These are phyloP conservation scores for Lepus oiostolus DNA, from an alignment of 2,797 vertebrate species.

Conservation along the genomic window DNA sequence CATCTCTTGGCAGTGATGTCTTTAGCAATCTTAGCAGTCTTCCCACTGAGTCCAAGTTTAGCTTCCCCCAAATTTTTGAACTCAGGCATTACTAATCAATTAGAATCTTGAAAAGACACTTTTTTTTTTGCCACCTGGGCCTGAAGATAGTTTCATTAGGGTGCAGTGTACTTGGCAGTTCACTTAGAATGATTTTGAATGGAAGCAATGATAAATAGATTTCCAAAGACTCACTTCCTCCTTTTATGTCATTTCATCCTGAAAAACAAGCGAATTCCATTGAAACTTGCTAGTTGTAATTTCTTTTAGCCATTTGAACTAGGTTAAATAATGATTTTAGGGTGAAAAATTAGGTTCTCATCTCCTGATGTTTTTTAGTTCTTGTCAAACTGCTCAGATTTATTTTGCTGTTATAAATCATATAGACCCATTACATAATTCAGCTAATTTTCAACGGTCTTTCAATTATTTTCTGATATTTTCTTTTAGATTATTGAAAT, in stretches of 20 bases:
- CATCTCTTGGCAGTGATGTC: not conserved
- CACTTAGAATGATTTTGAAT: conserved; percentile 52
- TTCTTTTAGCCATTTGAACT: conserved; percentile 50
- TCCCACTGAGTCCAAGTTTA: not conserved
- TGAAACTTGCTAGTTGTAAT: conserved; percentile 19
- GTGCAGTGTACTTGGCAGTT: conserved; percentile 1
- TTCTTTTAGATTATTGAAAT: conserved; percentile 66
- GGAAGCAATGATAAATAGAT: not conserved
- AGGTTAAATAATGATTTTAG: conserved; percentile 37
- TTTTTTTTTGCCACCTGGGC: not conserved
- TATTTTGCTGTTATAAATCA: conserved; percentile 74
- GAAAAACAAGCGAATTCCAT: conserved; percentile 37
- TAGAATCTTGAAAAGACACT: not conserved
- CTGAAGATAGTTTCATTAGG: not conserved
- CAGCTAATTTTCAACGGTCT: conserved; percentile 62
- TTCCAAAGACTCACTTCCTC: conserved; percentile 41
- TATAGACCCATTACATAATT: conserved; percentile 55
- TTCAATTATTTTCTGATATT: conserved; percentile 66
- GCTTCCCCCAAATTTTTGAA: not conserved
- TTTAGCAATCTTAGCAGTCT: not conserved
- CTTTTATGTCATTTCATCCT: not conserved
- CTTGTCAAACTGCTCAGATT: conserved; percentile 69
- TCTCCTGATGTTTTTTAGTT: conserved; percentile 65
- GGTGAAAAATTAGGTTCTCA: conserved; percentile 35
- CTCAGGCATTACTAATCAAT: not conserved